These are phyloP conservation scores for Phrynocephalus forsythii DNA, from an alignment of 2,797 vertebrate species.

Conservation along the genomic window DNA sequence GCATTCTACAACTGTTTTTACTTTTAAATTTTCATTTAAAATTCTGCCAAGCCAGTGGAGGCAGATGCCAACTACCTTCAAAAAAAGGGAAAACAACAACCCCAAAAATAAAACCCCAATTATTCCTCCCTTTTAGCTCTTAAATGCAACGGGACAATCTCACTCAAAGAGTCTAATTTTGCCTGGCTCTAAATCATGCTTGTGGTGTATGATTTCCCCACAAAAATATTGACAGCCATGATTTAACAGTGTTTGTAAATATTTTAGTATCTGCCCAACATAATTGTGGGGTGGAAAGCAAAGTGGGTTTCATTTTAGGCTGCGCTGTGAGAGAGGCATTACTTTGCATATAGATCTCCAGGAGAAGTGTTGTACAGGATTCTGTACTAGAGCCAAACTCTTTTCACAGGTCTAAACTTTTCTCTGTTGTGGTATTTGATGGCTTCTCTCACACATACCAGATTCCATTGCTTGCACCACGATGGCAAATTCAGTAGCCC, in stretches of 20 bases:
- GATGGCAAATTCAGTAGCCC: too few relatives aligned
- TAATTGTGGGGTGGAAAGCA: conserved; percentile 63
- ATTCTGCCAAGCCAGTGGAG: not conserved
- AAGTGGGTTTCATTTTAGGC: conserved; percentile 56
- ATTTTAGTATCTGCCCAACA: conserved; percentile 63
- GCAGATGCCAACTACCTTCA: conserved; percentile 40
- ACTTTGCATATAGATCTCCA: conserved; percentile 55
- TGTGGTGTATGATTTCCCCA: conserved; percentile 57
- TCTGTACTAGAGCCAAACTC: conserved; percentile 29
- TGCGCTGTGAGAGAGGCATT: conserved; percentile 43
- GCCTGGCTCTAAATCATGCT: conserved; percentile 52
- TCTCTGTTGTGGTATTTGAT: too few relatives aligned
- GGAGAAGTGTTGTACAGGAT: conserved; percentile 40
- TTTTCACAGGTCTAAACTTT: conserved; percentile 7
- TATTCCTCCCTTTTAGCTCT: conserved; percentile 35
- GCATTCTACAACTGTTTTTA: conserved; percentile 29
- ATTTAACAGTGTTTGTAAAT: conserved; percentile 66
- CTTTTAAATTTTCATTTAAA: conserved; percentile 27
- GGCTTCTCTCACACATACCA: too few relatives aligned
- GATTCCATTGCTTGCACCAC: too few relatives aligned
- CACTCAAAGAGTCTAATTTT: conserved; percentile 58
- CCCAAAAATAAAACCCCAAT: not conserved
- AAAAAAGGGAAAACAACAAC: not conserved
- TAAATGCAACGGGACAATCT: conserved; percentile 48
- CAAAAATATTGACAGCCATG: conserved; percentile 65